phyloP scores from a whole-genome alignment of 2,888 invertebrate species.

The Aethes cnicana region DNA sequence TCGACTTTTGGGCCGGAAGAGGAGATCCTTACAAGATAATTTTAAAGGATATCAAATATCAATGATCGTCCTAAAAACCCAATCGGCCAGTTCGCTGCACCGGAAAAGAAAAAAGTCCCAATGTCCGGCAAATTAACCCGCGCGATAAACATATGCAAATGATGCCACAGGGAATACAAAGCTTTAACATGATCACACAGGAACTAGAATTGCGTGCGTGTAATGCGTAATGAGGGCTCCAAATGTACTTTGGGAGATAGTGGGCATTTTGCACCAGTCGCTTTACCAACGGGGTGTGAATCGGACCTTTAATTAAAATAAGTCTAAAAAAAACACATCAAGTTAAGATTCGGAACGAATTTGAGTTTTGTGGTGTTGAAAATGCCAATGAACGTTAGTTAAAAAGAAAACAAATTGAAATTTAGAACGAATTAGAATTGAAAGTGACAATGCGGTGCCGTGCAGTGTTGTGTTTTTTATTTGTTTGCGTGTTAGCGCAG shows the following conservation, averaged over 20 bases:
- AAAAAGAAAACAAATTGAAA: too few species aligned
- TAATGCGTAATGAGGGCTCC: slow-evolving; percentile 13
- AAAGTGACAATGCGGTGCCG: slow-evolving; percentile 25
- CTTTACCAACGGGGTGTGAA: slow-evolving; percentile 7
- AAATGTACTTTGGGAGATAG: slow-evolving; percentile 24
- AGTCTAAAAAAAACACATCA: background rate
- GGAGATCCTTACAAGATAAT: too few species aligned
- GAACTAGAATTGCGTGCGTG: slow-evolving; percentile 6
- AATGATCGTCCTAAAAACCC: too few species aligned
- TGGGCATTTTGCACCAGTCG: slow-evolving; percentile 18
- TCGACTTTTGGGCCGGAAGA: too few species aligned
- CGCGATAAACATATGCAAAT: background rate
- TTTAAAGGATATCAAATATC: too few species aligned
- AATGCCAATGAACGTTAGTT: too few species aligned
- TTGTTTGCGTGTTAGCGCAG: slow-evolving; percentile 3
- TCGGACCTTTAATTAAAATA: slow-evolving; percentile 16
- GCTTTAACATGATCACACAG: slow-evolving; percentile 6
- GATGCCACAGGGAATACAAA: background rate
- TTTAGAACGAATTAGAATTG: too few species aligned
- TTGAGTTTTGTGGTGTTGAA: too few species aligned
- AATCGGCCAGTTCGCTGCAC: too few species aligned
- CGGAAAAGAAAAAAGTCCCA: background rate
- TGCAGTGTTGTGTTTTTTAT: slow-evolving; percentile 31
- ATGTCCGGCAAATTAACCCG: background rate
- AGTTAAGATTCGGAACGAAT: background rate